Base-by-base conservation (phyloP, 2,113 vertebrate genomes). In the Gobio gobio region DNA sequence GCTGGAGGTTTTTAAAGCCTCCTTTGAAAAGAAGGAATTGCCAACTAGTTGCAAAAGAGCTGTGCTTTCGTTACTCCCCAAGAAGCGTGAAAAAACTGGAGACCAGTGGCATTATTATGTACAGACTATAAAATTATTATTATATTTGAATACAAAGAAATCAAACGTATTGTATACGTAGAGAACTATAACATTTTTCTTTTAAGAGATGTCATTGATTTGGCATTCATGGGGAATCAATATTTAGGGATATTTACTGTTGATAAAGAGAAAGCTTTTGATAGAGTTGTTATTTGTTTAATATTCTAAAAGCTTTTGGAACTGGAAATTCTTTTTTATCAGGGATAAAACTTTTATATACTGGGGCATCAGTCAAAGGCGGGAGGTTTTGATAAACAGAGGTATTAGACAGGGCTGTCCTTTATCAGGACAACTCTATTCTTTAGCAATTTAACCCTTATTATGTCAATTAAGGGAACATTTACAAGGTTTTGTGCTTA, bases 171-270 rank as follows among this genome's bases (percentile, higher is more conserved):
- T 70, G 66, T 70, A 9, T 70, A 70, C 18, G 43, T 22, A 70
- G 8, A 43, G 18, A 70, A 70, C 66, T 40, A 43, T 70, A 22
- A 72, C 4, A 1, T 72, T 0, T 72, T 72, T 45, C 20, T 72
- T n/a, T 43, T 45, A 72, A 43, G 68, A 72, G 68, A 72, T 72
- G 68, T 72, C 6, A 72, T 43, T 72, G 40, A 72, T 43, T 36
- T 72, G 3, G 68, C 68, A n/a, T 12, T 13, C 20, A n/a, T 45
- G 10, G 68, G 45, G 22, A 13, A n/a, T 72, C 10, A n/a, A 45
- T 10, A 72, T 72, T 5, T 45, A 45, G 40, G 18, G 4, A 45
- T 45, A 40, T n/a, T 43, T n/a, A 45, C 20, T 2, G 13, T n/a
- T 6, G 68, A 72, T n/a, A 10, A 61, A 61, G 59, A 61, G 13